Evolutionary conservation across 2,888 invertebrate species (phyloP), one percentile per base, ranked within the genome.

Genomic region (Phortica magna): DNA sequence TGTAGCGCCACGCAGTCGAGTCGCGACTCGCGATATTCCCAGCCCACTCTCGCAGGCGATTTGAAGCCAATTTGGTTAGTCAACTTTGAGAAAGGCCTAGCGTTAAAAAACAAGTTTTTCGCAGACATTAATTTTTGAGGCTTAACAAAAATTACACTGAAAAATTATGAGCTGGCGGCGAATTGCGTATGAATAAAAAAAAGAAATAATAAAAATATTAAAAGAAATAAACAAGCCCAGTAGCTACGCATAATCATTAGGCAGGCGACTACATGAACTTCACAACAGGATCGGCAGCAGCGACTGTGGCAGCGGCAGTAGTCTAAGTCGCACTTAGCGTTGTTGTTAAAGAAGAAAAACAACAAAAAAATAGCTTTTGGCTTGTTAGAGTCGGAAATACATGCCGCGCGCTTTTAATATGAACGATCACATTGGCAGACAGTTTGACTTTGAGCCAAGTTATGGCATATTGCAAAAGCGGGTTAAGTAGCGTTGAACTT

Each of bases 401-500:
- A 17, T 7, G 31, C 64, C 39, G 39, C 31, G 9, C 39, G 22
- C 31, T n/a, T 9, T 31, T 4, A 43, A 48, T 39, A 68, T 57
- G 59, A 75, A 73, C 77, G 78, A 78, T 79, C 76, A 75, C 75
- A 75, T 77, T 79, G 78, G 78, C 75, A 79, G 79, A 78, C 79
- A 79, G 77, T 77, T 79, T 76, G 79, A 79, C 61, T 61, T n/a
- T 61, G 22, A 61, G 61, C 61, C 61, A 61, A 61, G 61, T 61
- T 19, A 61, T 22, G 61, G 19, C n/a, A 61, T 61, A 19, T 31
- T 31, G 31, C 31, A 61, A 61, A 48, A 67, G 81, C 75, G 64
- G 86, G 83, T 84, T 88, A 85, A 88, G 85, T 88, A 88, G 88
- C 88, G 61, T 9, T 88, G 74, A 53, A 84, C 87, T 71, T 53